These are phyloP conservation scores for Fregetta grallaria DNA, from an alignment of 2,113 vertebrate genomes.

Conservation along the genomic window DNA sequence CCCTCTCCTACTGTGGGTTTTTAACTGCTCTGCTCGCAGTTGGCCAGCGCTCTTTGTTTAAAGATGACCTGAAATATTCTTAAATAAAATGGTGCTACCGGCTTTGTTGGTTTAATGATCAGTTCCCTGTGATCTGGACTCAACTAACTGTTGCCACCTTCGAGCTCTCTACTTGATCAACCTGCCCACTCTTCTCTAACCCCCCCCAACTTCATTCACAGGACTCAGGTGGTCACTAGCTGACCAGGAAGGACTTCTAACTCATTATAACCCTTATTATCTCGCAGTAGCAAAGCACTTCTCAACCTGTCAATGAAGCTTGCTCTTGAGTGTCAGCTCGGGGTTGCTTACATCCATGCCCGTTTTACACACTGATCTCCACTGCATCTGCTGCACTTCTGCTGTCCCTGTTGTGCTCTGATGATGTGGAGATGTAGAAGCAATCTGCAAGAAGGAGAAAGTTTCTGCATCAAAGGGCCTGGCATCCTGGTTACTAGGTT, in stretches of 20 bases:
- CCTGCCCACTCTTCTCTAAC: not conserved
- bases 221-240: not conserved
- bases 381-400: not conserved
- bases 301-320: not conserved
- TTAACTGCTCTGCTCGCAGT: not conserved
- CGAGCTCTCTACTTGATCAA: not conserved
- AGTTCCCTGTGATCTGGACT: not conserved
- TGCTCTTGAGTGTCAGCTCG: not conserved
- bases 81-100: not conserved
- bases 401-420: not conserved
- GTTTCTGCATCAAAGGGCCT: not conserved
- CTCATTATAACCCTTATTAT: not conserved
- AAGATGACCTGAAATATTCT: not conserved
- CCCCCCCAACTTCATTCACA: not conserved
- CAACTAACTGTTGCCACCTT: not conserved
- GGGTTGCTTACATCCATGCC: not conserved
- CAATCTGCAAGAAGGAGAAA: not conserved
- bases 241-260: not conserved
- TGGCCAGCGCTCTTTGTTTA: not conserved
- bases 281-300: not conserved
- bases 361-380: not conserved
- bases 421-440: not conserved
- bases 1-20: not conserved
- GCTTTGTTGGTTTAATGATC: not conserved
- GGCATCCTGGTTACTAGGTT: not conserved